Base-by-base conservation (phyloP, 2,113 vertebrate species). In the Reinhardtius hippoglossoides region DNA sequence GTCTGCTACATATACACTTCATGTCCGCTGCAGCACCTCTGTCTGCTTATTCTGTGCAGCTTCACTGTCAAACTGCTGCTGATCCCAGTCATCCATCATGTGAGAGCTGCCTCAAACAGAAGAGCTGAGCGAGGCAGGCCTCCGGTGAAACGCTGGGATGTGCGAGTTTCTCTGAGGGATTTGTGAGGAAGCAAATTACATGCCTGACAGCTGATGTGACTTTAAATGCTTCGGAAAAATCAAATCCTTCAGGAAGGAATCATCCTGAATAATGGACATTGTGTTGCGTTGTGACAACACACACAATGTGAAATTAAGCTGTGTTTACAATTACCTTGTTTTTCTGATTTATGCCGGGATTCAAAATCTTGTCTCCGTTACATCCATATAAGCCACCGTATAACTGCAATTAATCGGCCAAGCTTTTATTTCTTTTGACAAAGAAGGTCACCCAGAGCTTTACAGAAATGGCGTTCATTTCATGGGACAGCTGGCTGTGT, bases 201-300 rank as follows among this genome's bases (percentile, higher is more conserved):
- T n/a, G 62, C 68, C 12, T 69, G 83, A 75, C 86, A 80, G 66
- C 66, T 83, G 62, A 59, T 62, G 80, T 27, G 40, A 83, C 76
- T 77, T 61, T 61, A 80, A 75, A 75, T n/a, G 69, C 67, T 60
- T 63, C 14, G 27, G 52, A 62, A 27, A 59, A 78, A 67, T 31
- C 1, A 24, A 68, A 77, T 80, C 66, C 77, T 80, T 78, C 20
- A 46, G 58, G 58, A 60, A 67, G 58, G 69, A 40, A 67, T 80
- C 31, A 13, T 14, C 14, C n/a, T 67, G 59, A 85, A 81, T 63
- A 57, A 64, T 78, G 61, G 77, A 81, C 60, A 21, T 7, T 1
- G 4, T 37, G 40, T 21, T 26, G 62, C 4, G 1, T 27, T 55
- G 12, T 76, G 73, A 80, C 65, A 80, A 59, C 15, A 50, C 21